Evolutionary conservation across 2,113 vertebrate species (phyloP).

Genomic region (Sorex araneus): DNA sequence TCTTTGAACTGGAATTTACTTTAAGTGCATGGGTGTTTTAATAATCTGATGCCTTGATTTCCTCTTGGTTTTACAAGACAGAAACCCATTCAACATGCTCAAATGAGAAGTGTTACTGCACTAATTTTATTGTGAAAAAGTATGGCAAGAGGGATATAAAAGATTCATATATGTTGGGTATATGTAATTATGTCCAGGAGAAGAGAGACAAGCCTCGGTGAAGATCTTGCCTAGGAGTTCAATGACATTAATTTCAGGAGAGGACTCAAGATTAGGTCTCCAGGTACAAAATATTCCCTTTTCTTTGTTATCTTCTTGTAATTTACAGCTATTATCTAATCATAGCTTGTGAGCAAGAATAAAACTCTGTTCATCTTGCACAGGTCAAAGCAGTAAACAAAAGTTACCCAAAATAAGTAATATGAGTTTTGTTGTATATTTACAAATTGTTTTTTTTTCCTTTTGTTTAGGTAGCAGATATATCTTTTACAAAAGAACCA

Average conservation of each 20-base stretch:
- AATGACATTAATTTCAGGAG: background rate
- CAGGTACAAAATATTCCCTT: background rate
- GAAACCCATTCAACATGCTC: background rate
- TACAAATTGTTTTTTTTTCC: background rate
- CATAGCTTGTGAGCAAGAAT: background rate
- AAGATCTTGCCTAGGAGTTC: too few relatives aligned
- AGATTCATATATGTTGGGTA: background rate
- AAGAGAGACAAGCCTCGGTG: background rate
- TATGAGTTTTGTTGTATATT: background rate
- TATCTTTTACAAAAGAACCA: background rate
- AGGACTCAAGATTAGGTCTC: background rate
- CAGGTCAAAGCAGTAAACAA: background rate
- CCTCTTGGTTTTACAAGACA: background rate
- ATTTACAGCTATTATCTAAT: background rate
- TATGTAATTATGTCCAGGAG: background rate
- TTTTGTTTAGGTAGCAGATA: background rate
- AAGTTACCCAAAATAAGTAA: background rate
- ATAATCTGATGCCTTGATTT: background rate
- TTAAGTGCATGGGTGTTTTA: background rate
- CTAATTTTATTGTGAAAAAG: background rate
- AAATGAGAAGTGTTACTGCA: background rate
- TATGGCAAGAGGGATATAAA: background rate
- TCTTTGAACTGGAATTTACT: background rate
- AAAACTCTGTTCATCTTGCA: background rate
- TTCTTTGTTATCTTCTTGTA: background rate